Evolutionary conservation across 2,888 invertebrate species (phyloP), one percentile per base, ranked within the genome.

Genomic region (Trichogramma dendrolimi): DNA sequence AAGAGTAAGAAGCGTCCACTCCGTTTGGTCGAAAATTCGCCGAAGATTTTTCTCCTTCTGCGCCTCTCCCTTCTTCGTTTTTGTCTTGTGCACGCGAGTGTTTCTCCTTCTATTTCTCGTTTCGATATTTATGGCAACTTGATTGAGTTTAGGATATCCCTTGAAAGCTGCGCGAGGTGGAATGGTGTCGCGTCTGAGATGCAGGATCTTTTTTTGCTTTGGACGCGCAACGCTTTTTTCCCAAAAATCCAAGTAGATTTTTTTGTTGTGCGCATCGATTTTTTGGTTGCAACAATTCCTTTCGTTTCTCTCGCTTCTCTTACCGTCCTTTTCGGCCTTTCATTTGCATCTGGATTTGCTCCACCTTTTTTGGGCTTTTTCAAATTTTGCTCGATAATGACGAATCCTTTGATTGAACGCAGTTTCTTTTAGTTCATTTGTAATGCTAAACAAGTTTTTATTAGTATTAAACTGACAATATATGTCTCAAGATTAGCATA

Each of bases 131-230:
- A 67, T 64, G 65, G 65, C 62, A 67, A 63, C 63, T 67, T 63
- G 67, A 67, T 67, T 65, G 65, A 62, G 63, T 62, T 62, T 67
- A 67, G 67, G 67, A 67, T 67, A 67, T 67, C 58, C 59, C 62
- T 60, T 8, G 48, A 11, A 27, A 27, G 27, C 27, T 14, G 47
- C 55, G 60, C 54, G 60, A 60, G 44, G 44, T 52, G 49, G 63
- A 63, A 65, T 53, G 63, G 54, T 61, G 65, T 61, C 63, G 55
- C 55, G 54, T 58, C 59, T 51, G 47, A 54, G 54, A 39, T 55
- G 53, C 49, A 58, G 58, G 51, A 27, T 51, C 48, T 55, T 54
- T 44, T 55, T 55, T 41, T 10, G 27, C 58, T 47, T 47, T 2
- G 27, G 27, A 14, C 2, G 14, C 27, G 27, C 27, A 27, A 27